phyloP scores from a whole-genome alignment of 2,888 invertebrate species.

The Acanthopleura granulata region DNA sequence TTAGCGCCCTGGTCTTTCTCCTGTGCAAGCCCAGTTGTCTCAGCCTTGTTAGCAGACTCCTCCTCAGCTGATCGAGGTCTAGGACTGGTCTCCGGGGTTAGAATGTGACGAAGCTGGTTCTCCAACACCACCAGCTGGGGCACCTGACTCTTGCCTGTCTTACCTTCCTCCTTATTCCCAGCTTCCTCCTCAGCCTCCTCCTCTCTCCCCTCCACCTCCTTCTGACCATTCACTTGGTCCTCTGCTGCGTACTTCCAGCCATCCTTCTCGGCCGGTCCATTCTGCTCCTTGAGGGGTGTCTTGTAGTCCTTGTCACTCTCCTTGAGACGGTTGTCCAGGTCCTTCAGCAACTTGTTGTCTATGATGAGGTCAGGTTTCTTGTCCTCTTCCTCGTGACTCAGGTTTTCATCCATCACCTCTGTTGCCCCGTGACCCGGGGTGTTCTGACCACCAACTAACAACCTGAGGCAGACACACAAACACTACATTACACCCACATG shows the following conservation, averaged over 20 bases:
- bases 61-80: not conserved
- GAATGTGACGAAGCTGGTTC: constrained; percentile 43
- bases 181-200: constrained; percentile 25
- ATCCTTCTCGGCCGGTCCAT: not conserved
- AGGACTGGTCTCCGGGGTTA: constrained; percentile 31
- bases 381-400: constrained; percentile 57
- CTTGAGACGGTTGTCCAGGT: constrained; percentile 55
- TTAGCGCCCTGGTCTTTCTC: not conserved
- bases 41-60: not conserved
- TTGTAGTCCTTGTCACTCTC: constrained; percentile 29
- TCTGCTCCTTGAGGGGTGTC: constrained; percentile 30
- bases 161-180: constrained; percentile 20
- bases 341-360: constrained; percentile 29
- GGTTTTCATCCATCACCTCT: constrained; percentile 63
- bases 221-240: constrained; percentile 13
- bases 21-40: not conserved
- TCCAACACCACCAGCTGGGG: constrained; percentile 39
- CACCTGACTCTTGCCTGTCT: constrained; percentile 14
- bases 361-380: constrained; percentile 48
- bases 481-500: too few species aligned
- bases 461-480: constrained; percentile 30
- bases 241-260: constrained; percentile 19
- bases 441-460: constrained; percentile 46
- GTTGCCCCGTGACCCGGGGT: constrained; percentile 60
- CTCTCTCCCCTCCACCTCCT: constrained; percentile 20